These are phyloP conservation scores for Helogale parvula DNA, from an alignment of 2,113 vertebrate species.

Conservation along the genomic window DNA sequence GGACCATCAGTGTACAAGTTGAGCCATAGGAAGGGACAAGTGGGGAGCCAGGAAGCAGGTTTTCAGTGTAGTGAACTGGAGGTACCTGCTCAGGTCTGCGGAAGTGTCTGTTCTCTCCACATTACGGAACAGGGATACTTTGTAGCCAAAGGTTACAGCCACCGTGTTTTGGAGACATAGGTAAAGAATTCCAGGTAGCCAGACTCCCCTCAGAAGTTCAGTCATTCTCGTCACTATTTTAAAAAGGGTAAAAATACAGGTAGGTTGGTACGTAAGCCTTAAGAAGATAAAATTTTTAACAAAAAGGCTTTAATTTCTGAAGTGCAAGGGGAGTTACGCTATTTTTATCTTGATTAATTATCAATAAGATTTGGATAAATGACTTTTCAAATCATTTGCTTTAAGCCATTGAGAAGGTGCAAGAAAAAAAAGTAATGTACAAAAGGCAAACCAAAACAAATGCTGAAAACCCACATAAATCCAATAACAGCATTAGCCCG, in stretches of 20 bases:
- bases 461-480: rapidly evolving
- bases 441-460: background rate
- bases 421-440: too few relatives aligned
- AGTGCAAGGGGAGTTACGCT: background rate
- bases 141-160: background rate
- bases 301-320: background rate
- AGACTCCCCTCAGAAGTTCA: background rate
- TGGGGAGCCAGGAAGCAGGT: too few relatives aligned
- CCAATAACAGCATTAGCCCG: rapidly evolving
- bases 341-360: background rate
- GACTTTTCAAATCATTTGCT: background rate
- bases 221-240: background rate
- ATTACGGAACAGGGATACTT: background rate
- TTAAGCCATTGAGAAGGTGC: background rate
- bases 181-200: background rate
- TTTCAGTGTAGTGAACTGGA: background rate
- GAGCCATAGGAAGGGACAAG: background rate
- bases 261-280: background rate
- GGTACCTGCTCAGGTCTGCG: rapidly evolving
- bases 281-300: background rate
- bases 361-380: background rate
- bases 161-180: background rate
- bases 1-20: too few relatives aligned
- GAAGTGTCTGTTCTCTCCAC: background rate
- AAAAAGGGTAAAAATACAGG: background rate